These are phyloP conservation scores for Pelusios castaneus DNA, from an alignment of 2,113 vertebrate species.

Conservation along the genomic window DNA sequence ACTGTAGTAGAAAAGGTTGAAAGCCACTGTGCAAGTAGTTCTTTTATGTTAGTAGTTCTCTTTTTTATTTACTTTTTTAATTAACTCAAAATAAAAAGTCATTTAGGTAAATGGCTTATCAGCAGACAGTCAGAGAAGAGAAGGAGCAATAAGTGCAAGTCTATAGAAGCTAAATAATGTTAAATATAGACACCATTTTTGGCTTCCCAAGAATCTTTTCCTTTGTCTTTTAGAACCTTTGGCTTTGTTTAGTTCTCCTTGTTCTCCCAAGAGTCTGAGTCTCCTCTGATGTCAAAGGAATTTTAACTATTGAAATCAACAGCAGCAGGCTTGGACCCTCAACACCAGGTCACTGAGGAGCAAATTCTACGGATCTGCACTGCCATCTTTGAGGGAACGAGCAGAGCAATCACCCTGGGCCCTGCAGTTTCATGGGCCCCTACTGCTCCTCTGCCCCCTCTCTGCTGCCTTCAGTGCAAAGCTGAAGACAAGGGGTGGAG, in stretches of 20 bases:
- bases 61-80: neutral
- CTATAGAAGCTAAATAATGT: neutral
- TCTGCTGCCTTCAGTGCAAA: too few relatives aligned
- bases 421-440: too few relatives aligned
- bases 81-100: too few relatives aligned
- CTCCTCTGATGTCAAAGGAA: too few relatives aligned
- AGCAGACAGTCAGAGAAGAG: neutral
- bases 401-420: too few relatives aligned
- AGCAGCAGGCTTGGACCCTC: neutral
- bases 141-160: neutral
- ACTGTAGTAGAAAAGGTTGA: too few relatives aligned
- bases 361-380: neutral
- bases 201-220: rapidly evolving
- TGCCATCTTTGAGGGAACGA: too few relatives aligned
- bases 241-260: neutral
- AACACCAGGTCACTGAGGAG: neutral
- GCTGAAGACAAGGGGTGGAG: too few relatives aligned
- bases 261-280: rapidly evolving
- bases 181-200: neutral
- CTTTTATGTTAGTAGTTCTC: neutral
- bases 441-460: too few relatives aligned
- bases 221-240: neutral
- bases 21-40: too few relatives aligned
- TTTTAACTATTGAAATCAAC: neutral
- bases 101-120: neutral